These are phyloP conservation scores for Eurytoma adleriae DNA, from an alignment of 2,888 invertebrate species.

Conservation along the genomic window DNA sequence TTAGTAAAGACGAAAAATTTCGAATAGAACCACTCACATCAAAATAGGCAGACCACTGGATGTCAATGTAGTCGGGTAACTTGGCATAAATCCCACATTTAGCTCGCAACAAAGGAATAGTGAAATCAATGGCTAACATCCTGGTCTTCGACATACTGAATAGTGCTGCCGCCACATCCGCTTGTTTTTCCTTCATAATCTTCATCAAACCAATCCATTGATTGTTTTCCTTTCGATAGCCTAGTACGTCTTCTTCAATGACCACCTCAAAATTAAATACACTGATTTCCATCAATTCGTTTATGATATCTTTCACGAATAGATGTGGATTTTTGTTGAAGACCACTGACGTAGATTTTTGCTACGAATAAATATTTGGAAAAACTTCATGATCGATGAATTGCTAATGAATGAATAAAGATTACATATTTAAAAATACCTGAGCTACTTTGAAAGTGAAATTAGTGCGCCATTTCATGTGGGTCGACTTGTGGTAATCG, in stretches of 20 bases:
- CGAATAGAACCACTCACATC: not conserved
- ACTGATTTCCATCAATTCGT: not conserved
- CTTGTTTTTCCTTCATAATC: not conserved
- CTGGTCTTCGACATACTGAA: not conserved
- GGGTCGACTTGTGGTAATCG: too few relatives aligned
- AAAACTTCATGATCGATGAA: too few relatives aligned
- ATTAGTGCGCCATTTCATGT: too few relatives aligned
- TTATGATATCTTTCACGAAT: not conserved
- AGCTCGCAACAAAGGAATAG: not conserved
- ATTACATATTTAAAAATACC: too few relatives aligned
- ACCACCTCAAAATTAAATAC: not conserved
- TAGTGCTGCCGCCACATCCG: not conserved
- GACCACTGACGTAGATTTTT: not conserved
- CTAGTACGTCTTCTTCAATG: not conserved
- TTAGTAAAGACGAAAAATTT: not conserved
- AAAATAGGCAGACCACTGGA: slow-evolving; percentile 29
- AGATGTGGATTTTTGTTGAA: too few relatives aligned
- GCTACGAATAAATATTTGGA: not conserved
- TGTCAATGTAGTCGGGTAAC: not conserved
- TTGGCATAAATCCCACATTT: not conserved
- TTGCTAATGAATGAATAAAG: too few relatives aligned
- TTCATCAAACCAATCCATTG: slow-evolving; percentile 10
- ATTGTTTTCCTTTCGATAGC: not conserved
- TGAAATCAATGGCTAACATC: slow-evolving; percentile 3
- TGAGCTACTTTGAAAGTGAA: too few relatives aligned